Conservation (phyloP, 2,113 vertebrate species). For the Cathartes aura region DNA sequence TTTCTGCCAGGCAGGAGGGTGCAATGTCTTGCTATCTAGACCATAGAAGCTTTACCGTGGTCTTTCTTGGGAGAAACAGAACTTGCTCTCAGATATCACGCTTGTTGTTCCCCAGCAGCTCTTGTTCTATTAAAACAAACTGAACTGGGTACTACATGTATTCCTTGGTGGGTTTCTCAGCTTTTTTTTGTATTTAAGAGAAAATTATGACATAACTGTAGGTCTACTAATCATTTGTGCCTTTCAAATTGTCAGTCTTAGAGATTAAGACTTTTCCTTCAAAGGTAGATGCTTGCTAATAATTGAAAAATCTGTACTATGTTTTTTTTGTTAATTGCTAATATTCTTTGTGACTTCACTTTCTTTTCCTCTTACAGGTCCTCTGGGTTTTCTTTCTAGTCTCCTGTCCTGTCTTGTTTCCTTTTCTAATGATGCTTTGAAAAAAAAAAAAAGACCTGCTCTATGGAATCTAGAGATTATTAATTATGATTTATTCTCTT, state of each 20-base stretch:
- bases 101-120: not conserved
- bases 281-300: not conserved
- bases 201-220: not conserved
- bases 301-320: not conserved
- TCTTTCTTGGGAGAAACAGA: not conserved
- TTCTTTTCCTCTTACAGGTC: not conserved
- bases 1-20: not conserved
- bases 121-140: not conserved
- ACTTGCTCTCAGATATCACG: not conserved
- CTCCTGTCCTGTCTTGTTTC: not conserved
- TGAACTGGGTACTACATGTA: not conserved
- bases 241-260: not conserved
- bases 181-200: not conserved
- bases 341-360: not conserved
- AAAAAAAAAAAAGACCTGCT: not conserved
- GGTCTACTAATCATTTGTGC: not conserved
- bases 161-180: not conserved
- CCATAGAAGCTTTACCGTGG: not conserved
- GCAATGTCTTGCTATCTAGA: not conserved
- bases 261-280: not conserved
- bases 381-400: not conserved
- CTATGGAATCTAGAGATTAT: not conserved
- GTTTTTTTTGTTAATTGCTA: not conserved
- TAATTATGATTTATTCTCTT: slow-evolving; percentile 6
- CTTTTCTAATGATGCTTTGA: not conserved